Conservation (phyloP, 1,140 invertebrate genomes). For the Ectropis grisescens region DNA sequence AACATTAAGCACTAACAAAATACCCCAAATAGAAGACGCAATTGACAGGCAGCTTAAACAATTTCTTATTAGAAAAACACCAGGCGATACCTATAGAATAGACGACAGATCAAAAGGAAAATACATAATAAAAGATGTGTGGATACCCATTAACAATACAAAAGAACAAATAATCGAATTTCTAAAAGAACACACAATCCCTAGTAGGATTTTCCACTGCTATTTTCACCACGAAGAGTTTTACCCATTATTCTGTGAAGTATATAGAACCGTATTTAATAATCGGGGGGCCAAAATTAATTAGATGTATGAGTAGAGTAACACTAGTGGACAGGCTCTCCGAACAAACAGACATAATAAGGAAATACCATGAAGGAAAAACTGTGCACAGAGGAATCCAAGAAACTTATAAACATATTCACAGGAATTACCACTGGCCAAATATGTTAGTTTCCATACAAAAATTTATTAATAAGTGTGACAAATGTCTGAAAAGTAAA, state of each 20-base stretch:
- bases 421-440: no score
- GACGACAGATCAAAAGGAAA: no score
- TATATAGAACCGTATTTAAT: constrained; percentile 7
- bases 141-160: constrained; percentile 19
- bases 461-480: no score
- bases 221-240: constrained; percentile 18
- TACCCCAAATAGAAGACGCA: constrained; percentile 15
- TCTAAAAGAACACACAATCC: constrained; percentile 19
- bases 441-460: no score
- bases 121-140: no score
- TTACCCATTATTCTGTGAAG: constrained; percentile 12
- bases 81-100: constrained; percentile 12
- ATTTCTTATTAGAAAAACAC: no score
- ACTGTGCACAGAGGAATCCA: constrained; percentile 70
- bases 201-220: constrained; percentile 20
- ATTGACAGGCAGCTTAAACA: constrained; percentile 21
- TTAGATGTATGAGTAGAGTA: constrained; percentile 5
- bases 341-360: constrained; percentile 3
- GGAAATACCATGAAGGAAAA: constrained; percentile 10
- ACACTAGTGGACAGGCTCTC: constrained; percentile 3
- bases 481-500: no score
- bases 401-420: constrained; percentile 10
- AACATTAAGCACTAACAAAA: constrained; percentile 2
- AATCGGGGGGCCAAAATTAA: constrained; percentile 7
- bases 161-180: constrained; percentile 15